These are phyloP conservation scores for Marasmarcha lunaedactyla DNA, from an alignment of 2,888 invertebrate genomes.

Conservation along the genomic window DNA sequence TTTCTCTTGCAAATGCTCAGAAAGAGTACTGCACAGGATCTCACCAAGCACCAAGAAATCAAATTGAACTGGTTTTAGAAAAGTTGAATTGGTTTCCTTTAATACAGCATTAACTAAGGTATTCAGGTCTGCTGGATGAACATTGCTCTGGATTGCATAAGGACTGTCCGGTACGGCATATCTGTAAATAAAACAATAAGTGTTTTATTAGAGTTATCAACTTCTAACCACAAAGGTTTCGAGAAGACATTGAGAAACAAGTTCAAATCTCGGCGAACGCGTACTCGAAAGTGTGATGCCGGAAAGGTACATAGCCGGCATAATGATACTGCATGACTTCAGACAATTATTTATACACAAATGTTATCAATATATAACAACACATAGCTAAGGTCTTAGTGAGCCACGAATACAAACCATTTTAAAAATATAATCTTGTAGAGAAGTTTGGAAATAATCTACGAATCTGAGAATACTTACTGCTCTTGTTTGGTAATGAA, in stretches of 20 bases:
- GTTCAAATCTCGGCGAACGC: slow-evolving; percentile 12
- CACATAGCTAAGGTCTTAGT: no score
- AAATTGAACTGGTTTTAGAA: slow-evolving; percentile 74
- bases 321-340: no score
- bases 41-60: slow-evolving; percentile 91
- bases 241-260: no score
- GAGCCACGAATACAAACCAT: no score
- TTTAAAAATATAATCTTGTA: no score
- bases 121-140: slow-evolving; percentile 78
- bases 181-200: slow-evolving; percentile 50
- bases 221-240: background rate
- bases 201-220: background rate
- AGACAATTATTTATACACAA: no score
- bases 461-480: no score
- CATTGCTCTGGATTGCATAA: slow-evolving; percentile 82
- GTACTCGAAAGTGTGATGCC: slow-evolving; percentile 16
- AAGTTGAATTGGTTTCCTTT: slow-evolving; percentile 59
- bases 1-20: slow-evolving; percentile 82
- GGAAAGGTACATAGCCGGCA: no score
- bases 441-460: no score
- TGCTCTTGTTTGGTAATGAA: slow-evolving; percentile 84
- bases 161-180: slow-evolving; percentile 90
- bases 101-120: slow-evolving; percentile 83
- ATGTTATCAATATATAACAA: no score
- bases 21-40: slow-evolving; percentile 77